Base-by-base conservation (phyloP, 2,113 vertebrate genomes). In the Mugil cephalus region DNA sequence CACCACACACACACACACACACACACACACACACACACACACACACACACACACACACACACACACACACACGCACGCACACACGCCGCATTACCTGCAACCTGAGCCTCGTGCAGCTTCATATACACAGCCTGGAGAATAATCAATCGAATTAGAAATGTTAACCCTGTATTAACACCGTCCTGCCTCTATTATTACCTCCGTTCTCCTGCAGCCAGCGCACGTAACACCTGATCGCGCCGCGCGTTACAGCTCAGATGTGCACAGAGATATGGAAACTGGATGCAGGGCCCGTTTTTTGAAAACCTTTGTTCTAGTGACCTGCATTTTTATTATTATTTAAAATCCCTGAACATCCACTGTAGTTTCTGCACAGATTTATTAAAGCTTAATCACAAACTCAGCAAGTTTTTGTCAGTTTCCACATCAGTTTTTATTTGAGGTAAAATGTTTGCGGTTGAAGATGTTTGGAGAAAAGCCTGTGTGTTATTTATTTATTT, bases 81-180 rank as follows among this genome's bases (percentile, higher is more conserved):
- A 61, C 0, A 74, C n/a, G 15, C 70, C 43, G 78, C 53, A 85
- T 80, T 90, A 91, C 87, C 90, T 85, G 90, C 81, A 94, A 92
- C 90, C 84, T 88, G 89, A 94, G 87, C 87, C 77, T 67, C 65
- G 70, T 78, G 71, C 62, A 77, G 71, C 63, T 52, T 53, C 68
- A 36, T 66, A 56, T 59, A 78, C 73, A 73, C 69, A 66, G 80
- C 69, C 80, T 67, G 64, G 53, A 84, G 74, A 86, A 75, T 79
- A 90, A 90, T 91, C 83, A 84, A 92, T 91, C 71, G 45, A 87
- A 88, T 92, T 90, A 86, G 74, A 82, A 86, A 85, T 70, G 76
- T 88, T 88, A 89, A 85, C 77, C 89, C 75, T 80, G 75, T 89
- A 74, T 83, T 73, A 85, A 86, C 81, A 72, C 72, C 4, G 38